Evolutionary conservation across 2,797 vertebrate species (phyloP).

Genomic region (Rhincodon typus): DNA sequence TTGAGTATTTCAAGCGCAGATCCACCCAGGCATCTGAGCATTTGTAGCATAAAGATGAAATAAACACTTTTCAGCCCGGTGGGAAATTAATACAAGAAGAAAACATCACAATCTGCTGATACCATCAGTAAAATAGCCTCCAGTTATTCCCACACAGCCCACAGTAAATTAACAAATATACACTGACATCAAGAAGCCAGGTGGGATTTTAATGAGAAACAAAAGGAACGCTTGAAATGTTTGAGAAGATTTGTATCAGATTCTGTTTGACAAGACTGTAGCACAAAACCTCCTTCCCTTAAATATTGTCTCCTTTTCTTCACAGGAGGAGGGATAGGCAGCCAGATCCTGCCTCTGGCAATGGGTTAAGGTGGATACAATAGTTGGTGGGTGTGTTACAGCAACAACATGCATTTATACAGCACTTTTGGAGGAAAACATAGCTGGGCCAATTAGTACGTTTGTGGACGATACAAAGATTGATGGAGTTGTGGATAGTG

Average conservation of each 20-base stretch:
- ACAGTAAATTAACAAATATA: conserved; percentile 16
- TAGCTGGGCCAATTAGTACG: too few relatives aligned
- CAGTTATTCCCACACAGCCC: not conserved
- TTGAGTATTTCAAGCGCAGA: not conserved
- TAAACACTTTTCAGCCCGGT: not conserved
- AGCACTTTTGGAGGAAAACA: too few relatives aligned
- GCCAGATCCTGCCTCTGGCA: not conserved
- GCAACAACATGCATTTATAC: not conserved
- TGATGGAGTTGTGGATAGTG: too few relatives aligned
- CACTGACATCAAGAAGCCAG: not conserved
- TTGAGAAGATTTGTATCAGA: not conserved
- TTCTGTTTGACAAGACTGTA: not conserved
- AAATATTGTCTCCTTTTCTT: not conserved
- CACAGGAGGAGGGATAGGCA: too few relatives aligned
- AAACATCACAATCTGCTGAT: conserved; percentile 18
- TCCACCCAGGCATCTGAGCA: not conserved
- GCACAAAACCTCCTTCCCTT: not conserved
- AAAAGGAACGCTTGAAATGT: not conserved
- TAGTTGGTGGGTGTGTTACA: not conserved
- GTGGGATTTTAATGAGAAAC: not conserved
- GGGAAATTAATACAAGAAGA: conserved; percentile 21
- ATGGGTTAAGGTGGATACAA: not conserved
- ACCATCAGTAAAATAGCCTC: not conserved
- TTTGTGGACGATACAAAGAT: too few relatives aligned
- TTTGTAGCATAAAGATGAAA: not conserved